Conservation (phyloP, 2,888 invertebrate species). For the Ethmia dodecea region DNA sequence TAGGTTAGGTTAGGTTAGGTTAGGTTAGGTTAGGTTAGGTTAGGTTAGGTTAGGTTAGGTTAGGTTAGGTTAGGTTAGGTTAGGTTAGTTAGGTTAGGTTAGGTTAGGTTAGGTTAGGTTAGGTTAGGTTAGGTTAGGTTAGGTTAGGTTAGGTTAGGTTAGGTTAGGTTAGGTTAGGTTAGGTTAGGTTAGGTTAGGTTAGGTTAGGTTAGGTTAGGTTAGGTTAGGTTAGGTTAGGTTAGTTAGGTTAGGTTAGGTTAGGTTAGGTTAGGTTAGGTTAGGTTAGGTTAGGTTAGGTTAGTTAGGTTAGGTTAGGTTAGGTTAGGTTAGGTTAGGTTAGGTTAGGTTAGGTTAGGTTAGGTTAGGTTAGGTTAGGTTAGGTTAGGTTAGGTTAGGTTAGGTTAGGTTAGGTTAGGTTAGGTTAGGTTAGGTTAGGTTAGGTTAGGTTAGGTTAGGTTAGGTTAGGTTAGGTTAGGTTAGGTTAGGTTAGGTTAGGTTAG, state of each 20-base stretch:
- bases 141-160: conserved; percentile 15
- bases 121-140: conserved; percentile 17
- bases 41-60: conserved; percentile 18
- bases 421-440: conserved; percentile 19
- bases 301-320: conserved; percentile 11
- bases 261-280: conserved; percentile 6
- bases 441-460: conserved; percentile 19
- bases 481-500: conserved; percentile 16
- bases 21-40: conserved; percentile 17
- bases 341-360: conserved; percentile 14
- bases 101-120: conserved; percentile 16
- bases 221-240: neutral
- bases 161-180: conserved; percentile 9
- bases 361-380: conserved; percentile 16
- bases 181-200: conserved; percentile 4
- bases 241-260: conserved; percentile 5
- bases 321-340: conserved; percentile 15
- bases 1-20: conserved; percentile 14
- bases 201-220: conserved; percentile 5
- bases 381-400: conserved; percentile 6
- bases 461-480: conserved; percentile 17
- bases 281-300: conserved; percentile 1
- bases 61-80: conserved; percentile 16
- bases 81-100: conserved; percentile 17
- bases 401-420: conserved; percentile 16